These are phyloP conservation scores for Sapayoa aenigma DNA, from an alignment of 2,113 vertebrate species.

Conservation along the genomic window DNA sequence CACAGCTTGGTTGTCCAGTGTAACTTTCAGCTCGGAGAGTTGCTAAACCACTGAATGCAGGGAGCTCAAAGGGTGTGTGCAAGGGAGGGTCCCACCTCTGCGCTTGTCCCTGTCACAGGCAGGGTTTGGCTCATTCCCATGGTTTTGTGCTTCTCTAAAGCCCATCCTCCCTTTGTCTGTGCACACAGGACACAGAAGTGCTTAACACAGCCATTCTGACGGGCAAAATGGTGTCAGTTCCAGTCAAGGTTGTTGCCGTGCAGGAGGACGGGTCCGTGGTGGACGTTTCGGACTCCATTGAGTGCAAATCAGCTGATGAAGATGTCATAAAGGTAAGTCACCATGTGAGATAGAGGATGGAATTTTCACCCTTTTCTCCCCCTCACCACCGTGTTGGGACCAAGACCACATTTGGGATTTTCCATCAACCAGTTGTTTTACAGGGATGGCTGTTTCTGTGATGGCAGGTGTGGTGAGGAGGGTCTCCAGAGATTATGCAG, in stretches of 20 bases:
- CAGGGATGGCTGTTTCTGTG: neutral
- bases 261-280: conserved; percentile 74
- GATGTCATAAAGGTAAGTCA: conserved; percentile 74
- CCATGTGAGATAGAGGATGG: fast-evolving
- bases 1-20: neutral
- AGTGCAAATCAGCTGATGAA: conserved; percentile 76
- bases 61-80: fast-evolving
- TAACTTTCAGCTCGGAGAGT: neutral
- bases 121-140: neutral
- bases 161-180: neutral
- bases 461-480: fast-evolving
- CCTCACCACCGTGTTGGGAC: fast-evolving
- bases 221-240: conserved; percentile 65
- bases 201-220: conserved; percentile 79
- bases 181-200: conserved; percentile 71
- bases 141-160: neutral
- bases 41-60: neutral
- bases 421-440: neutral
- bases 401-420: neutral
- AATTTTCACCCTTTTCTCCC: neutral
- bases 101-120: fast-evolving
- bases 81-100: neutral
- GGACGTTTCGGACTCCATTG: conserved; percentile 58
- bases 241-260: conserved; percentile 73
- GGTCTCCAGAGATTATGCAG: neutral